phyloP scores from a whole-genome alignment of 2,113 vertebrate species.

The Progne subis region DNA sequence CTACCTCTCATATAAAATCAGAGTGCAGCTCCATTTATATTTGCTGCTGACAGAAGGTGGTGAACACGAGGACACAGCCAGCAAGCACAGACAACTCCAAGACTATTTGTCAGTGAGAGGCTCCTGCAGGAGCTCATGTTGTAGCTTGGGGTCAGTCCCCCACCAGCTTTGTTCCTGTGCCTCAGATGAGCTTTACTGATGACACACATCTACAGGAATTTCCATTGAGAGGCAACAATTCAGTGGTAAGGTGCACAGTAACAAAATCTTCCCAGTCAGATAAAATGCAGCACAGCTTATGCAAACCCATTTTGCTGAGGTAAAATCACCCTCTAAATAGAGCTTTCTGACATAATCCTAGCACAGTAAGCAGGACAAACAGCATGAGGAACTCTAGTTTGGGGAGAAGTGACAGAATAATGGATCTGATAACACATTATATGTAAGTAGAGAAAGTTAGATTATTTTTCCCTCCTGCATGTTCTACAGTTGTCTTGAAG shows the following conservation, averaged over 20 bases:
- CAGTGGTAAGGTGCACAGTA: fast-evolving
- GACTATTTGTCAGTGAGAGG: fast-evolving
- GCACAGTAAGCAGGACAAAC: background rate
- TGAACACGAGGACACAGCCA: background rate
- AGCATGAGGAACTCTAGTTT: background rate
- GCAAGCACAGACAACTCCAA: background rate
- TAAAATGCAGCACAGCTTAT: background rate
- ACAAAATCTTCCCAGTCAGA: background rate
- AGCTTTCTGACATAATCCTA: background rate
- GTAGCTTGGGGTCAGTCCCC: fast-evolving
- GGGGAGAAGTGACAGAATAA: background rate
- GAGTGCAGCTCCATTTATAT: background rate
- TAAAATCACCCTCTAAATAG: background rate
- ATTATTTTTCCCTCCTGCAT: background rate
- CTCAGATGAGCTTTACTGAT: background rate
- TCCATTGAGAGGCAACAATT: background rate
- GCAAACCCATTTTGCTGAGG: background rate
- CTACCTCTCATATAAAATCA: background rate
- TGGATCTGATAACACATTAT: background rate
- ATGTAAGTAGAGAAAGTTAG: background rate
- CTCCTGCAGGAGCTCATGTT: background rate
- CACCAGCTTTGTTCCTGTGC: fast-evolving
- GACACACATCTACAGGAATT: background rate
- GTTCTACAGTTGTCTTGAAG: background rate
- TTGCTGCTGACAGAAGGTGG: background rate